Evolutionary conservation across 2,888 invertebrate genomes (phyloP), one percentile per base, ranked within the genome.

Genomic region (Dryomyza anilis): DNA sequence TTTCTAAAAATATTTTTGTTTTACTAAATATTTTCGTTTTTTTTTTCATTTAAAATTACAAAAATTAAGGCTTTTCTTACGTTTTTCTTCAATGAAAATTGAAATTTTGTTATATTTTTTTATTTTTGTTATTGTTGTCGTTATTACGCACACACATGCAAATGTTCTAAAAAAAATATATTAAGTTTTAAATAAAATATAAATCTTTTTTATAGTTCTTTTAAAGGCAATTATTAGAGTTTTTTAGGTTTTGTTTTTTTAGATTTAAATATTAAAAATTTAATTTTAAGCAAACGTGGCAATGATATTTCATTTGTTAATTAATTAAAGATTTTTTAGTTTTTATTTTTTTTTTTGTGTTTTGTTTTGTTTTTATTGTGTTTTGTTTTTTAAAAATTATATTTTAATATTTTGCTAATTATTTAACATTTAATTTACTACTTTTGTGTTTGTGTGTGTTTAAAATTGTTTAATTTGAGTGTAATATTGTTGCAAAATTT

Each of bases 31-130:
- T 52, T 61, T 39, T 39, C 27, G n/a, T 58, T 45, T 58, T 66
- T 62, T 63, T 65, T 66, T 30, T 46, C 62, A n/a, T n/a, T n/a
- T n/a, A n/a, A n/a, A n/a, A n/a, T n/a, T 64, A 67, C 56, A 67
- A 65, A 70, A 62, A 63, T 64, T 67, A 67, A 67, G 65, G 60
- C 65, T 62, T 61, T 64, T 57, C 56, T 46, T 60, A 66, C 39
- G 61, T 23, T 59, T 63, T 57, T 27, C n/a, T n/a, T n/a, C n/a
- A n/a, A n/a, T n/a, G n/a, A n/a, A n/a, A n/a, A n/a, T n/a, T 50
- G 36, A 60, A 48, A 48, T n/a, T 12, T 60, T n/a, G 52, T 23
- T 19, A 39, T 57, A 16, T 56, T 29, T 39, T n/a, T 48, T 21
- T 25, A 57, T 57, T 45, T 46, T 21, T 43, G 27, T 58, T 43